Evolutionary conservation across 2,888 invertebrate genomes (phyloP).

Genomic region (Napeogenes inachia): DNA sequence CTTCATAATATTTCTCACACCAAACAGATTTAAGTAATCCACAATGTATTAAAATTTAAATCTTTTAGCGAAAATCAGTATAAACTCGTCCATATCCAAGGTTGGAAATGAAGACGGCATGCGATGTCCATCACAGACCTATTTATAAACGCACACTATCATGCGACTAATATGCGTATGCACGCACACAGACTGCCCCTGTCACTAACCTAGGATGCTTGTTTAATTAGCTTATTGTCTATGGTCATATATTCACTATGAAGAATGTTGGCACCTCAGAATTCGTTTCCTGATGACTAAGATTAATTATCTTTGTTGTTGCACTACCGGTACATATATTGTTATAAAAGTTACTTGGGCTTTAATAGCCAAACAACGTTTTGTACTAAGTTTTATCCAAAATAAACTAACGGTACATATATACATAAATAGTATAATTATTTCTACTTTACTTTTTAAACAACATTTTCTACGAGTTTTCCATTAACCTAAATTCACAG

Average conservation of each 20-base stretch:
- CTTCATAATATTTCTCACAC: conserved; percentile 29
- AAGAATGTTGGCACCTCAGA: conserved; percentile 18
- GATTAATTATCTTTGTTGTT: neutral
- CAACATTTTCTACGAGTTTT: neutral
- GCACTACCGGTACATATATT: too few relatives aligned
- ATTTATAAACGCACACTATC: conserved; percentile 69
- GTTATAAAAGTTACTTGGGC: too few relatives aligned
- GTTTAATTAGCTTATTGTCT: conserved; percentile 36
- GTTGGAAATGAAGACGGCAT: conserved; percentile 62
- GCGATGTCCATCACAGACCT: conserved; percentile 56
- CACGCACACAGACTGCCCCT: conserved; percentile 30
- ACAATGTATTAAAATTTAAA: conserved; percentile 31
- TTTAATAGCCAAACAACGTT: too few relatives aligned
- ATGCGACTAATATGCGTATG: conserved; percentile 41
- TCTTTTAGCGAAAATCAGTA: conserved; percentile 31
- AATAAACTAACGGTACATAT: too few relatives aligned
- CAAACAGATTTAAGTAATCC: conserved; percentile 31
- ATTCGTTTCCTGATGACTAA: neutral
- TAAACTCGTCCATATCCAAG: conserved; percentile 67
- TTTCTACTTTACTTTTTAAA: neutral
- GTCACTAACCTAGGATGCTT: conserved; percentile 36
- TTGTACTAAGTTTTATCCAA: too few relatives aligned
- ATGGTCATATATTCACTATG: conserved; percentile 24
- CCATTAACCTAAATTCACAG: too few relatives aligned
- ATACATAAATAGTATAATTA: neutral